phyloP scores from a whole-genome alignment of 2,888 invertebrate species.

The Microdon myrmicae region DNA sequence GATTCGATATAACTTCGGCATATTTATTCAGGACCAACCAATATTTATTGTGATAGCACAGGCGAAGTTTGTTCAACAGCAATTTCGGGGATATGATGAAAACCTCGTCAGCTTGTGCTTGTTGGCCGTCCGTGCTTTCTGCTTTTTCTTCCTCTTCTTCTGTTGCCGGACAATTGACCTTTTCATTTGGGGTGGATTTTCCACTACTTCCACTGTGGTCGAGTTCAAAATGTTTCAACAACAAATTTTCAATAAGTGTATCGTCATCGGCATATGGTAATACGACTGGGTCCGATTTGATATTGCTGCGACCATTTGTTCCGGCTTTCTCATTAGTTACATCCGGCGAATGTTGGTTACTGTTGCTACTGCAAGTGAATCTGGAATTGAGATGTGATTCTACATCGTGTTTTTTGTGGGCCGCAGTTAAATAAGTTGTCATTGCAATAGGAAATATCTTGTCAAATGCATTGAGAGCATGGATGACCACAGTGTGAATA shows the following conservation, averaged over 20 bases:
- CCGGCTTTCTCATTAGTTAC: conserved; percentile 33
- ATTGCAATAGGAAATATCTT: conserved; percentile 66
- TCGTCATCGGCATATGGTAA: conserved; percentile 61
- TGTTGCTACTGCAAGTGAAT: neutral
- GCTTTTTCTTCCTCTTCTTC: conserved; percentile 59
- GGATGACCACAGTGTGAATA: conserved; percentile 67
- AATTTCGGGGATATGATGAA: conserved; percentile 64
- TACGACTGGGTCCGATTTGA: conserved; percentile 7
- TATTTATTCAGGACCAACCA: conserved; percentile 68
- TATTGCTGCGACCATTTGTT: conserved; percentile 5
- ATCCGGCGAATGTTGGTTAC: conserved; percentile 37
- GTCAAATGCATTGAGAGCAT: conserved; percentile 66
- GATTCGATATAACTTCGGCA: conserved; percentile 67
- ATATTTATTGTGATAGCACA: conserved; percentile 67
- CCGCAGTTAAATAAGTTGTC: conserved; percentile 64
- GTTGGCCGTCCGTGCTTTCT: conserved; percentile 3
- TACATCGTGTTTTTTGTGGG: conserved; percentile 36
- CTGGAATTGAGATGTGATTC: conserved; percentile 7
- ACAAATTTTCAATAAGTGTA: conserved; percentile 65
- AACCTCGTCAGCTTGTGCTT: conserved; percentile 41
- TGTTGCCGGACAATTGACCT: conserved; percentile 39
- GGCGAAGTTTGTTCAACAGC: conserved; percentile 65
- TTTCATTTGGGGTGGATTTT: conserved; percentile 53
- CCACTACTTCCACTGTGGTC: conserved; percentile 55
- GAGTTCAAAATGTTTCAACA: conserved; percentile 65